A percentile compares a stretch with the other conserved stretches of the same genome.
phyloP scores from a whole-genome alignment of 1,140 invertebrate genomes.

The Hesperophylax magnus region DNA sequence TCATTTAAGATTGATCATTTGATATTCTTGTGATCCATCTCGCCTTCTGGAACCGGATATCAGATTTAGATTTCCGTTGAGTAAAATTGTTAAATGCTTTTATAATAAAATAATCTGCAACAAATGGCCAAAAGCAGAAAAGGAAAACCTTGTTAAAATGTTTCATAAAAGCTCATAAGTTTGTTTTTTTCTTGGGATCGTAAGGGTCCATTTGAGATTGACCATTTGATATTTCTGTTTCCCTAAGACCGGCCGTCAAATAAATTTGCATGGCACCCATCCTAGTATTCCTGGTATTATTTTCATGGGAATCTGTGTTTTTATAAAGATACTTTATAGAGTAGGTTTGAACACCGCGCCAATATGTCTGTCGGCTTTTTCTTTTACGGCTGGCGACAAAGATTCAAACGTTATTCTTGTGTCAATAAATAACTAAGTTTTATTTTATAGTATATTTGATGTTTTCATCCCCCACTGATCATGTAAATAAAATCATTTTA shows the following conservation, averaged over 20 bases:
- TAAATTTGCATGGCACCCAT: background rate
- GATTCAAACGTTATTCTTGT: background rate
- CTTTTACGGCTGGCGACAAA: conserved; percentile 17
- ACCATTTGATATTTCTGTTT: conserved; percentile 6
- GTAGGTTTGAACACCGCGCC: background rate
- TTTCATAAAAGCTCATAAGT: too few relatives aligned
- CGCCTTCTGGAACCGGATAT: background rate
- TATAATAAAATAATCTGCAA: background rate
- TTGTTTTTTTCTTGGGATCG: background rate
- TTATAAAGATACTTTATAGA: background rate
- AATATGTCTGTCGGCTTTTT: conserved; percentile 3
- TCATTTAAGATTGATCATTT: background rate
- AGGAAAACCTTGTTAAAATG: too few relatives aligned
- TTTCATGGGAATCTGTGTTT: conserved; percentile 29
- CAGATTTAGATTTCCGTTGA: background rate
- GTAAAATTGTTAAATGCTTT: too few relatives aligned
- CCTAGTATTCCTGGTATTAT: background rate
- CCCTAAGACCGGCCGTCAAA: background rate
- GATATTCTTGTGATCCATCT: background rate
- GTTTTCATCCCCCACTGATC: too few relatives aligned
- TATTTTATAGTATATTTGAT: too few relatives aligned
- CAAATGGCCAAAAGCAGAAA: background rate
- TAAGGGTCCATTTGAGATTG: background rate
- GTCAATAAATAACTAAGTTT: background rate
- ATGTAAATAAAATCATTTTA: too few relatives aligned